Percentiles rank a stretch among this genome's conserved stretches.
phyloP scores from a whole-genome alignment of 2,113 vertebrate genomes.

The Eublepharis macularius region DNA sequence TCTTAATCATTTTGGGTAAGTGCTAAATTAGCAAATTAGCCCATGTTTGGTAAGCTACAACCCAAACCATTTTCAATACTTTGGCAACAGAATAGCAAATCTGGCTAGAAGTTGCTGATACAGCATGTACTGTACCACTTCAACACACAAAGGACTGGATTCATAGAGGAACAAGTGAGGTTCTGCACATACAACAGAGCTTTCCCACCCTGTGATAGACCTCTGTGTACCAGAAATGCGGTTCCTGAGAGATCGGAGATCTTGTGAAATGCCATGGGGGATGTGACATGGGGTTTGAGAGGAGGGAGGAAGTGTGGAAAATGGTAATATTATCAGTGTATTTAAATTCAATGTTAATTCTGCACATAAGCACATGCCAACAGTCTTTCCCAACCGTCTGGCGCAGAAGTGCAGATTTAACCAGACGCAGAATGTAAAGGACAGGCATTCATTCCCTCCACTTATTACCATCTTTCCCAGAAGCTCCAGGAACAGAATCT shows the following conservation, averaged over 20 bases:
- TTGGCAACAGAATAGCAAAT: neutral
- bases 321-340: neutral
- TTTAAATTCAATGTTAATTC: neutral
- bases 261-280: too few relatives aligned
- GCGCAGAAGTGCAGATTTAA: neutral
- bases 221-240: too few relatives aligned
- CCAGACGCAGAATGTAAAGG: neutral
- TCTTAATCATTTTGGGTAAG: neutral
- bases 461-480: neutral
- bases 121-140: neutral
- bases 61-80: neutral
- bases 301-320: too few relatives aligned
- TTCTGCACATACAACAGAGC: too few relatives aligned
- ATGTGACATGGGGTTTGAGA: too few relatives aligned
- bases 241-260: too few relatives aligned
- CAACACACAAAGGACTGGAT: neutral
- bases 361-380: neutral
- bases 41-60: neutral
- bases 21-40: neutral
- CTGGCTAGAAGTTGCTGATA: too few relatives aligned
- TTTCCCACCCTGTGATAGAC: too few relatives aligned
- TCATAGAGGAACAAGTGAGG: too few relatives aligned
- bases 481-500: neutral
- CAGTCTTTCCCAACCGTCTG: neutral
- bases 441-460: neutral